A percentile compares a stretch with the other conserved stretches of the same genome.
Evolutionary conservation across 2,888 invertebrate genomes (phyloP).

Genomic region (Trissolcus japonicus): DNA sequence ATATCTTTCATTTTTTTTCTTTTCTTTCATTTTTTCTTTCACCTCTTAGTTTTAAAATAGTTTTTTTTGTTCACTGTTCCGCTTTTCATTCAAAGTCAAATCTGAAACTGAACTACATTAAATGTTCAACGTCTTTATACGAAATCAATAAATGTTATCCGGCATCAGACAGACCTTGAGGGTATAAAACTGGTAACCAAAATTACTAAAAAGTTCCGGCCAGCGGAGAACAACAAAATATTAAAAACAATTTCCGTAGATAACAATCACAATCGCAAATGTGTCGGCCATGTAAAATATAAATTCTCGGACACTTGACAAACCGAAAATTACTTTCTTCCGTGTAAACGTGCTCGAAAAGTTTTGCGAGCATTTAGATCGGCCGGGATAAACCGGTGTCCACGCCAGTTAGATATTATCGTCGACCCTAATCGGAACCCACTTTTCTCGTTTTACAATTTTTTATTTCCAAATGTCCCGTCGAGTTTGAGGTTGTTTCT

Average conservation of each 20-base stretch:
- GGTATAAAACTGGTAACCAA: background rate
- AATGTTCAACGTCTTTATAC: background rate
- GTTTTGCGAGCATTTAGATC: slow-evolving; percentile 41
- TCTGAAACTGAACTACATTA: background rate
- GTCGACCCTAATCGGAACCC: slow-evolving; percentile 16
- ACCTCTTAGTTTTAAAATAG: background rate
- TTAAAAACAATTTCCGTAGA: slow-evolving; percentile 38
- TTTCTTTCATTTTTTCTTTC: background rate
- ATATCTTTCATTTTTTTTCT: slow-evolving; percentile 1
- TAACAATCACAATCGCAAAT: slow-evolving; percentile 9
- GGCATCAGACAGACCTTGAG: background rate
- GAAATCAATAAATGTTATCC: no score
- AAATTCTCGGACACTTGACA: slow-evolving; percentile 37
- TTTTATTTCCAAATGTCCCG: slow-evolving; percentile 30
- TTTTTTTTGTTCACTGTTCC: background rate
- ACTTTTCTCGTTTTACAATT: slow-evolving; percentile 36
- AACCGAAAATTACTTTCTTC: slow-evolving; percentile 48
- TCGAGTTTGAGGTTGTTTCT: slow-evolving; percentile 6
- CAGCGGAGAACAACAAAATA: slow-evolving; percentile 16
- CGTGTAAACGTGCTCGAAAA: slow-evolving; percentile 35
- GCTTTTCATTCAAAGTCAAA: background rate
- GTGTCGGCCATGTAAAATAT: slow-evolving; percentile 23
- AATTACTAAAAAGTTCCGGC: background rate
- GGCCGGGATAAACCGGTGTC: slow-evolving; percentile 31
- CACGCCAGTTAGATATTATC: slow-evolving; percentile 40